A percentile compares a stretch with the other conserved stretches of the same genome.
phyloP scores from a whole-genome alignment of 2,797 vertebrate genomes.

The Pangasius larnaudii region DNA sequence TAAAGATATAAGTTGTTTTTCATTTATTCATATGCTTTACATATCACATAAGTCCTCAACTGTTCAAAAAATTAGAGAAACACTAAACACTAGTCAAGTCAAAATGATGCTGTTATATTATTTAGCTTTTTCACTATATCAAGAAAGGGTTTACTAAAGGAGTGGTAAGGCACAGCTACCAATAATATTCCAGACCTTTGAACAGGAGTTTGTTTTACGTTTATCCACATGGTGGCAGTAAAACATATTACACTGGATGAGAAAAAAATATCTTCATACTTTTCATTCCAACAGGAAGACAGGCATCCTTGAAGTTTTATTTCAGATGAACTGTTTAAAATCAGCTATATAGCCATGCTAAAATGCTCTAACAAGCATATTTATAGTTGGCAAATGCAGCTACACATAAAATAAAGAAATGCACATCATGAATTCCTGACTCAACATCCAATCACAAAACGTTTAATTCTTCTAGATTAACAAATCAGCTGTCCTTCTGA shows the following conservation, averaged over 20 bases:
- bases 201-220: constrained; percentile 2
- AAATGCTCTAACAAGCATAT: not conserved
- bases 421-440: not conserved
- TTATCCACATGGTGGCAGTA: constrained; percentile 43
- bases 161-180: not conserved
- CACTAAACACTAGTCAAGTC: no score
- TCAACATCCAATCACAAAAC: not conserved
- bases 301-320: not conserved
- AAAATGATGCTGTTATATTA: not conserved
- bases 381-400: not conserved
- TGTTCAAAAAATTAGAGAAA: not conserved
- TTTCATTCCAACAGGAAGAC: constrained; percentile 1
- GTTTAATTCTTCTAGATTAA: not conserved
- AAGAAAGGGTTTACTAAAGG: not conserved
- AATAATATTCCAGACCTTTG: not conserved
- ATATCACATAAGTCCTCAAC: not conserved
- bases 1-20: no score
- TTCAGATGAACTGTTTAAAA: not conserved
- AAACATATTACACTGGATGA: constrained; percentile 7
- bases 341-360: not conserved
- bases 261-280: not conserved
- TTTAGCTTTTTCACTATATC: not conserved
- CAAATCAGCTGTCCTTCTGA: not conserved
- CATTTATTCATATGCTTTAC: not conserved
- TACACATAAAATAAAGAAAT: not conserved